Evolutionary conservation across 2,888 invertebrate species (phyloP), one percentile per base, ranked within the genome.

Genomic region (Bhutanitis thaidina): DNA sequence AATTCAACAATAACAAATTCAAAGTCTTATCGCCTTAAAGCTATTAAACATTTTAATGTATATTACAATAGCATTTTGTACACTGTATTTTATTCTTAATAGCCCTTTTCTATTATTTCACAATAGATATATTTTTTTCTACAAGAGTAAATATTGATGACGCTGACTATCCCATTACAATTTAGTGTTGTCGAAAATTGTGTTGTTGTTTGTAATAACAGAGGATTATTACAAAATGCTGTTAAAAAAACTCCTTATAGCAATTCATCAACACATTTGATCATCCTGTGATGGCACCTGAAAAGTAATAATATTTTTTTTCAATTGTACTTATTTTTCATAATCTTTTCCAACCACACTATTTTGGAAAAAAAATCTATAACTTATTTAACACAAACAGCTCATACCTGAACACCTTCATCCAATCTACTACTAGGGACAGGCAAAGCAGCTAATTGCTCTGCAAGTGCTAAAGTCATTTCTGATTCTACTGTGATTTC

Each of bases 401-500:
- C 36, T 54, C 40, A 56, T 67, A 84, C 83, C 78, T 84, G 85
- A 32, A 59, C 65, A 45, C 72, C 57, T 49, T 82, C 82, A 55
- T 82, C 81, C 60, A 72, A 60, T 61, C 81, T 77, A 74, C 83
- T 84, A 62, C 88, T 89, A 49, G 89, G 80, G 53, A 87, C 74
- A 4, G 89, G 88, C 65, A 89, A 67, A 20, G 88, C 87, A 56
- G 89, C 89, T 47, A 96, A 82, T 78, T 95, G 95, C 77, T 96
- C 94, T 52, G 95, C 95, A 52, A 96, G 89, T 48, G 94, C 95
- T 79, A 96, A 90, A 32, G 96, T 93, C 60, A 95, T 95, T 71
- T 93, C 93, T 67, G 95, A 95, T 57, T 93, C 95, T 32, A 97
- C 96, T 39, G 93, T 93, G 44, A 96, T 88, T 72, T 96, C 94